Evolutionary conservation across 2,797 vertebrate genomes (phyloP), one percentile per base, ranked within the genome.

Genomic region (Peromyscus eremicus): DNA sequence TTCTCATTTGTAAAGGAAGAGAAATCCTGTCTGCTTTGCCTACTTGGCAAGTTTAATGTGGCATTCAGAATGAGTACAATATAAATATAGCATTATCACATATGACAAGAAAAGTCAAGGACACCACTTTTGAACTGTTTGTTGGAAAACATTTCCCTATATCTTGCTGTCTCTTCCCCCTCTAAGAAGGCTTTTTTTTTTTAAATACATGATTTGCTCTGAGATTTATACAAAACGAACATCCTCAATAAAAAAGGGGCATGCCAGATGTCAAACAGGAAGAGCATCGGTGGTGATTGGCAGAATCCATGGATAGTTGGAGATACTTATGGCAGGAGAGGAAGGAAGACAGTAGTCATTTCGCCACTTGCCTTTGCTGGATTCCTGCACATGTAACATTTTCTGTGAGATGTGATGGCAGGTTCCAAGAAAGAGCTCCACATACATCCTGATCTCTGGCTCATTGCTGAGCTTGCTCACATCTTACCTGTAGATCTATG

Each of bases 181-280:
- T 81, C 25, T 43, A 29, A 64, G 73, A 34, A 23, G 10, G 4
- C 27, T 66, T 93, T 97, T 49, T 46, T 46, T 46, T 46, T 43
- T 64, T 96, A 92, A 90, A 52, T 85, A 70, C 23, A 84, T 71
- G 17, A 4, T 81, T 92, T 96, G 84, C 40, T 25, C 52, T 77
- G n/a, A 40, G 3, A 71, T 86, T 88, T 43, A 75, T 89, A 83
- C 21, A 57, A 66, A 88, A 37, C 62, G 3, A 81, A 89, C 91
- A 37, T 7, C 16, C 52, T 29, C n/a, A 81, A 52, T 83, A 66
- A 89, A 83, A 89, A 82, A 37, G 32, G 52, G 25, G 12, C 14
- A 75, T 6, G 14, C 37, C 27, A 43, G 89, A 46, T 62, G 8
- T 92, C 43, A 86, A 57, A 64, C 40, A 3, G 66, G 77, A 80